Evolutionary conservation across 2,888 invertebrate genomes (phyloP).

Genomic region (Eugnorisma glareosa): DNA sequence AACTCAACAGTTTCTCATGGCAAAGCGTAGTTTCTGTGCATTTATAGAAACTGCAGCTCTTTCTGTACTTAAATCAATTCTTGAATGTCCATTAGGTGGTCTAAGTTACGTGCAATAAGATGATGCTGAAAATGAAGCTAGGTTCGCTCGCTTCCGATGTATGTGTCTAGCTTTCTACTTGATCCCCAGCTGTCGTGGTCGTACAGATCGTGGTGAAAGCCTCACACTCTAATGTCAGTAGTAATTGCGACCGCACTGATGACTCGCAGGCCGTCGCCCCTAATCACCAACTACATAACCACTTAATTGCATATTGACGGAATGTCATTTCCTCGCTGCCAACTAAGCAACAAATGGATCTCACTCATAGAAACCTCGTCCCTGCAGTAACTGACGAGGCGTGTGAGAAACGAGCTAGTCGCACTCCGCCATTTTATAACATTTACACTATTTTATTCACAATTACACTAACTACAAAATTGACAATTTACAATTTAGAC

Average conservation of each 20-base stretch:
- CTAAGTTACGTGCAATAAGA: not conserved
- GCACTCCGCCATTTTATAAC: conserved; percentile 11
- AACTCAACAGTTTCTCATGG: not conserved
- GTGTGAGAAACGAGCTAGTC: conserved; percentile 7
- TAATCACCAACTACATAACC: conserved; percentile 40
- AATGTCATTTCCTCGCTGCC: conserved; percentile 32
- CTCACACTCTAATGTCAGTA: conserved; percentile 36
- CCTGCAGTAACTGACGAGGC: not conserved
- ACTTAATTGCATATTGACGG: conserved; percentile 52
- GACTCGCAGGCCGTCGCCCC: conserved; percentile 16
- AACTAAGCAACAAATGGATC: conserved; percentile 28
- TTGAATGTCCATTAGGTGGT: not conserved
- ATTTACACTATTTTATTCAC: too few relatives aligned
- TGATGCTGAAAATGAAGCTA: not conserved
- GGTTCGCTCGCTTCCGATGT: not conserved
- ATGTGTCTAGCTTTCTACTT: conserved; percentile 32
- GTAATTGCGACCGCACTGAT: conserved; percentile 52
- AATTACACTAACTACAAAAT: too few relatives aligned
- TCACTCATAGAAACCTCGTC: conserved; percentile 12
- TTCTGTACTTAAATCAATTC: not conserved
- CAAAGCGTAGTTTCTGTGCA: not conserved
- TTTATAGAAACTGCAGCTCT: not conserved
- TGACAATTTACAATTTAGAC: too few relatives aligned
- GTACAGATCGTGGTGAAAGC: conserved; percentile 49
- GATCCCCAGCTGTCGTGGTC: conserved; percentile 19